Evolutionary conservation across 2,113 vertebrate genomes (phyloP).

Genomic region (Talpa occidentalis): DNA sequence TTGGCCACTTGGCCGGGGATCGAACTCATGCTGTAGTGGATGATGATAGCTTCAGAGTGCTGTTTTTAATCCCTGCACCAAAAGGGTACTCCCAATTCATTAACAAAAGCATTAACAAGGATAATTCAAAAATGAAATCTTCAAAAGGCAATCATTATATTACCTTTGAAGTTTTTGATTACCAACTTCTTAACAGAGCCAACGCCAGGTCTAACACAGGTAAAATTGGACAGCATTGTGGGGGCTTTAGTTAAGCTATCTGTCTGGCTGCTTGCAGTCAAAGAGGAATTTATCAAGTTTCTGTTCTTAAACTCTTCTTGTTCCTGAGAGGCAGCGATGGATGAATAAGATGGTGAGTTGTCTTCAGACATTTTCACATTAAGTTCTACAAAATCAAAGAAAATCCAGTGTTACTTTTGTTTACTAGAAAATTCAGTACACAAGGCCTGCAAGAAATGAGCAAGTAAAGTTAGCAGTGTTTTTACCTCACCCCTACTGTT

Average conservation of each 20-base stretch:
- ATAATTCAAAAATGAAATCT: too few relatives aligned
- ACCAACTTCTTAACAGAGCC: slow-evolving; percentile 97
- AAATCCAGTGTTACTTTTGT: slow-evolving; percentile 81
- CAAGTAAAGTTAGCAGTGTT: neutral
- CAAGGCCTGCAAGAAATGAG: neutral
- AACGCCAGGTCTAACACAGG: slow-evolving; percentile 90
- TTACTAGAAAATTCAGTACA: too few relatives aligned
- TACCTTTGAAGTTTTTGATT: slow-evolving; percentile 99
- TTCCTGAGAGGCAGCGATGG: slow-evolving; percentile 83
- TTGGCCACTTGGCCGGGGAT: too few relatives aligned
- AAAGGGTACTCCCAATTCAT: too few relatives aligned
- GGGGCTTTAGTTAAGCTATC: slow-evolving; percentile 91
- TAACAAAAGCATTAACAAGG: too few relatives aligned
- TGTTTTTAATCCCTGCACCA: too few relatives aligned
- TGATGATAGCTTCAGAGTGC: too few relatives aligned
- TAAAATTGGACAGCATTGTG: slow-evolving; percentile 90
- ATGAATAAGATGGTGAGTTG: slow-evolving; percentile 83
- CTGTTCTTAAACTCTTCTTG: slow-evolving; percentile 88
- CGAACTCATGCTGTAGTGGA: too few relatives aligned
- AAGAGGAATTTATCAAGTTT: slow-evolving; percentile 89
- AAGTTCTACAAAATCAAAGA: slow-evolving; percentile 92
- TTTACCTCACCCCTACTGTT: neutral
- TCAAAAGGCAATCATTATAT: neutral
- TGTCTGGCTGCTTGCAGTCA: slow-evolving; percentile 91
- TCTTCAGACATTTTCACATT: slow-evolving; percentile 98